Conservation (phyloP, 2,113 vertebrate genomes). For the Ictalurus furcatus region DNA sequence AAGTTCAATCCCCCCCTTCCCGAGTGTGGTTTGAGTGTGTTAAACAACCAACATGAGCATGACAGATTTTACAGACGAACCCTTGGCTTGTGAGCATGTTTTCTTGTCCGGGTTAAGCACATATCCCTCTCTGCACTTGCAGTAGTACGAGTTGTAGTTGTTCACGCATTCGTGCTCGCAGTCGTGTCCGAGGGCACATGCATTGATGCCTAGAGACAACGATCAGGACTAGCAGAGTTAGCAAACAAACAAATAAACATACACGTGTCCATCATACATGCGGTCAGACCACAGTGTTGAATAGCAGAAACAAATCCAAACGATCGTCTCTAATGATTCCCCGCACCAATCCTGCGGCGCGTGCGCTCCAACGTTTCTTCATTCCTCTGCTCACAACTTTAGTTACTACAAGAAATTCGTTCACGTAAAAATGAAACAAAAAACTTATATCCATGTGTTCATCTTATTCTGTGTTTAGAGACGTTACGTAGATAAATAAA, state of each 20-base stretch:
- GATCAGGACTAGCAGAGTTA: conserved; percentile 36
- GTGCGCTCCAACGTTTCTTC: background rate
- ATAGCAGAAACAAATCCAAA: background rate
- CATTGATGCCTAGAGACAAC: conserved; percentile 70
- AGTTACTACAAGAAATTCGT: background rate
- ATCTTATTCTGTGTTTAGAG: background rate
- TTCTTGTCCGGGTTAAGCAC: conserved; percentile 77
- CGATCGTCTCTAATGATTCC: background rate
- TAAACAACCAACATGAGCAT: background rate
- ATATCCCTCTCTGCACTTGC: conserved; percentile 76
- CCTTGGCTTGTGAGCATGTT: conserved; percentile 77
- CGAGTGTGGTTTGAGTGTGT: background rate
- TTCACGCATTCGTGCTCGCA: conserved; percentile 81
- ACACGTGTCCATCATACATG: background rate
- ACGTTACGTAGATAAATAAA: background rate
- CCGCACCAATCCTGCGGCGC: background rate
- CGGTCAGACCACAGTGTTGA: background rate
- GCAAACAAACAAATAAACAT: conserved; percentile 8
- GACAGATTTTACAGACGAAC: conserved; percentile 30
- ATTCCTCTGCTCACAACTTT: background rate
- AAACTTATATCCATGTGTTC: background rate
- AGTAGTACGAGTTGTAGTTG: conserved; percentile 65
- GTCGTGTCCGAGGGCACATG: conserved; percentile 72
- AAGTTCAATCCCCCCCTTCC: too few species aligned
- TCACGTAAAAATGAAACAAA: background rate